Conservation (phyloP, 2,797 vertebrate species). For the Tragopan temminckii region DNA sequence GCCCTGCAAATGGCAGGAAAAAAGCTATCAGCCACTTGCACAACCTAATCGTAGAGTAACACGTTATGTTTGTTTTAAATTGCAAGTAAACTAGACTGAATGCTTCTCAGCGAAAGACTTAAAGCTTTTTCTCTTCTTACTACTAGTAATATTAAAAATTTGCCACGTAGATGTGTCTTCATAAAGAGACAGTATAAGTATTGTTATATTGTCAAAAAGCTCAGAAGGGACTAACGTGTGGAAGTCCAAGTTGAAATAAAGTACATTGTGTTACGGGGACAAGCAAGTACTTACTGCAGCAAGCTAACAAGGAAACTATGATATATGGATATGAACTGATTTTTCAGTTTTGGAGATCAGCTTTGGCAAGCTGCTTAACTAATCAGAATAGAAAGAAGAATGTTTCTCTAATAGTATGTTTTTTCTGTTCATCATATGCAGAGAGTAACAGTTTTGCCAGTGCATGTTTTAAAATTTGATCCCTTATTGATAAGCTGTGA, state of each 20-base stretch:
- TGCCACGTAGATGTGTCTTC: fast-evolving
- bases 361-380: background rate
- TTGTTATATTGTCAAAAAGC: background rate
- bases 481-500: background rate
- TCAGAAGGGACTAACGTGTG: background rate
- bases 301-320: background rate
- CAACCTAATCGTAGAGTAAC: background rate
- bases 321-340: background rate
- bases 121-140: background rate
- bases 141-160: background rate
- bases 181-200: background rate
- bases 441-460: background rate
- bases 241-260: background rate
- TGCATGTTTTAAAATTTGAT: background rate
- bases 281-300: background rate
- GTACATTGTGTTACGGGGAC: fast-evolving
- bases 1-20: background rate
- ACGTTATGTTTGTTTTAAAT: background rate
- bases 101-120: background rate
- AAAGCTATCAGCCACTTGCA: background rate
- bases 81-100: background rate
- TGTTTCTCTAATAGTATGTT: background rate
- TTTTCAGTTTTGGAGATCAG: background rate
- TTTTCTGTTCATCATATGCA: background rate
- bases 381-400: background rate